Base-by-base conservation (phyloP, 2,113 vertebrate species). In the Rousettus leschenaultii region DNA sequence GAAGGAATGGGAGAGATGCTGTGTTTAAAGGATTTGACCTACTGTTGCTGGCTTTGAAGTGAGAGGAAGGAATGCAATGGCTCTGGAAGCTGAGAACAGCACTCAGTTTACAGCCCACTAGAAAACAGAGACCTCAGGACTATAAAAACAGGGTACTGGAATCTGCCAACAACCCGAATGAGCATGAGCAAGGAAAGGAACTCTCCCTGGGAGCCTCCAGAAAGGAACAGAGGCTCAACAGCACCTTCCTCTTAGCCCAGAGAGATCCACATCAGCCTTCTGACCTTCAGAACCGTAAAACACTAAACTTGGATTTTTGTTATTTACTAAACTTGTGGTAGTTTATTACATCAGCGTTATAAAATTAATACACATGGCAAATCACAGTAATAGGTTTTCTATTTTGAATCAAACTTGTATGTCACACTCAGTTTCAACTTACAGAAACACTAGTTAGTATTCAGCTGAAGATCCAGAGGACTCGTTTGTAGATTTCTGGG, bases 181-280 rank as follows among this genome's bases (percentile, higher is more conserved):
- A 55, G 9, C 30, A 35, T 5, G 30, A 55, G 9, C 30, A 2
- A 70, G 53, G 35, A 71, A 63, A 53, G 6, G 9, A 5, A 21
- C 0, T 40, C 24, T 19, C 5, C 14, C n/a, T 66, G 4, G 35
- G 28, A 59, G n/a, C 12, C 40, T 35, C 40, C 28, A n/a, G 28
- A 28, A 18, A n/a, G 2, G 9, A 51, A 6, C 16, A 4, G 1
- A 9, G 19, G 4, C 24, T 30, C 2, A 0, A 16, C 0, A 6
- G 38, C 6, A 15, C 38, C 22, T n/a, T 74, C 1, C 8, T 33
- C 22, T n/a, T 26, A 74, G 73, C 48, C 43, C 21, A 8, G 13
- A 5, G 38, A 51, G 38, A 7, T 35, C 45, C 19, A 10, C 48
- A 3, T 26, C 57, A 16, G 22, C 14, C 15, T 26, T 65, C 22